Percentiles rank a stretch among this genome's conserved stretches.
These are phyloP conservation scores for Serinus canaria DNA, from an alignment of 2,113 vertebrate species.

Conservation along the genomic window DNA sequence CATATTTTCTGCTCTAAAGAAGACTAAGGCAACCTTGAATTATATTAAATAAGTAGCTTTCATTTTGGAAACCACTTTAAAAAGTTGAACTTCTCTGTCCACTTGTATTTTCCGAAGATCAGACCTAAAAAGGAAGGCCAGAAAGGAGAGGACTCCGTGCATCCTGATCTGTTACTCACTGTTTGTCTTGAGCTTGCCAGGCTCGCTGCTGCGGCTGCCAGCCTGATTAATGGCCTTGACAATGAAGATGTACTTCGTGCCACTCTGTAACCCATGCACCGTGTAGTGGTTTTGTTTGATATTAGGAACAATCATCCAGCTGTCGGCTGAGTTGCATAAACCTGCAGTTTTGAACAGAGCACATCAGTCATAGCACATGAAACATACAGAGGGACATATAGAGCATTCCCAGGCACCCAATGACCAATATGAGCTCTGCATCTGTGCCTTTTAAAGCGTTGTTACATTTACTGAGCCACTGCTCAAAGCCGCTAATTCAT, in stretches of 20 bases:
- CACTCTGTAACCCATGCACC: constrained; percentile 94
- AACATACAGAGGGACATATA: not conserved
- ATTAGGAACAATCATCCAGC: constrained; percentile 99
- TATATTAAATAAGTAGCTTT: not conserved
- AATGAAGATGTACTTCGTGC: constrained; percentile 96
- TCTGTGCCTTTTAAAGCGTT: not conserved
- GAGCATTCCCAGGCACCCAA: not conserved
- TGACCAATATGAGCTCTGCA: not conserved
- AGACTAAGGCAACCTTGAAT: not conserved
- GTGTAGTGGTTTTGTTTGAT: constrained; percentile 99
- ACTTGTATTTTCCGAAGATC: not conserved
- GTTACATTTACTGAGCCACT: not conserved
- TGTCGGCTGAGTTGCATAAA: constrained; percentile 97
- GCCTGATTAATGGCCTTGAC: constrained; percentile 99
- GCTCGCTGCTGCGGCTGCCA: constrained; percentile 91
- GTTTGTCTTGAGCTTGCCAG: constrained; percentile 95
- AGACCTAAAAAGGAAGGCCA: not conserved
- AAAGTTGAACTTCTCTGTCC: not conserved
- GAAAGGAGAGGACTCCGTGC: not conserved
- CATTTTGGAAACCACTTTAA: not conserved
- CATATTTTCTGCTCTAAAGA: not conserved
- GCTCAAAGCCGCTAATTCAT: not conserved
- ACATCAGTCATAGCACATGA: not conserved
- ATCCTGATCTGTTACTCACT: constrained; percentile 75
- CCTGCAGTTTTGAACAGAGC: constrained; percentile 76